Conservation (phyloP, 2,113 vertebrate genomes). For the Glareola pratincola region DNA sequence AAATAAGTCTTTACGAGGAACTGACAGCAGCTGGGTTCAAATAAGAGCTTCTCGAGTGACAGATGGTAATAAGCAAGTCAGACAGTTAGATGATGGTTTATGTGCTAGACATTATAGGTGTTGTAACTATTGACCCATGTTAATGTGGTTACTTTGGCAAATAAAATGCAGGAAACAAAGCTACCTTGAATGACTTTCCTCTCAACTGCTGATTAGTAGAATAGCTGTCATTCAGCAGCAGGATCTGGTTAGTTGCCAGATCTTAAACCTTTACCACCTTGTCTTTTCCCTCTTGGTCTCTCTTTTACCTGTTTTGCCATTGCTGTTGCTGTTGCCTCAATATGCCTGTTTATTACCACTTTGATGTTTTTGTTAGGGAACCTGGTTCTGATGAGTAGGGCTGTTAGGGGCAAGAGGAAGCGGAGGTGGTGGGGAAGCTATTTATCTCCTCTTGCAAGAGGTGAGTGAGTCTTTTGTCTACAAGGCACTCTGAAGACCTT, state of each 20-base stretch:
- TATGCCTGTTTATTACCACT: not conserved
- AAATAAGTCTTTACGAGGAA: slow-evolving; percentile 43
- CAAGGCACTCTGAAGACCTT: not conserved
- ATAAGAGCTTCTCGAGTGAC: slow-evolving; percentile 43
- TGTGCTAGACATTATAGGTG: slow-evolving; percentile 53
- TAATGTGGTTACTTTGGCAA: slow-evolving; percentile 34
- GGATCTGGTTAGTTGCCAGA: not conserved
- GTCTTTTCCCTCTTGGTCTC: not conserved
- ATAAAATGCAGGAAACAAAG: slow-evolving; percentile 39
- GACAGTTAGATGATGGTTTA: slow-evolving; percentile 55
- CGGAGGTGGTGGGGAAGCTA: not conserved
- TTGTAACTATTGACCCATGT: slow-evolving; percentile 45
- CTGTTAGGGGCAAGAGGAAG: not conserved
- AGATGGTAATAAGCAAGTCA: slow-evolving; percentile 66
- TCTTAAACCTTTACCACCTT: not conserved
- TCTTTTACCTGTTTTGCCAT: not conserved
- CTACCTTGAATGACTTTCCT: not conserved
- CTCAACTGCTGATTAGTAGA: not conserved
- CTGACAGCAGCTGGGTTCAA: not conserved
- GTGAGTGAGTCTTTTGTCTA: not conserved
- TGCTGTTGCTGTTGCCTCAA: not conserved
- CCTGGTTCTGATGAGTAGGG: not conserved
- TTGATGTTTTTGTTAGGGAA: not conserved
- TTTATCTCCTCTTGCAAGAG: not conserved
- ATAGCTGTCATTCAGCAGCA: not conserved